Percentiles rank a stretch among this genome's conserved stretches.
Conservation (phyloP, 2,113 vertebrate genomes). For the Saccopteryx bilineata region DNA sequence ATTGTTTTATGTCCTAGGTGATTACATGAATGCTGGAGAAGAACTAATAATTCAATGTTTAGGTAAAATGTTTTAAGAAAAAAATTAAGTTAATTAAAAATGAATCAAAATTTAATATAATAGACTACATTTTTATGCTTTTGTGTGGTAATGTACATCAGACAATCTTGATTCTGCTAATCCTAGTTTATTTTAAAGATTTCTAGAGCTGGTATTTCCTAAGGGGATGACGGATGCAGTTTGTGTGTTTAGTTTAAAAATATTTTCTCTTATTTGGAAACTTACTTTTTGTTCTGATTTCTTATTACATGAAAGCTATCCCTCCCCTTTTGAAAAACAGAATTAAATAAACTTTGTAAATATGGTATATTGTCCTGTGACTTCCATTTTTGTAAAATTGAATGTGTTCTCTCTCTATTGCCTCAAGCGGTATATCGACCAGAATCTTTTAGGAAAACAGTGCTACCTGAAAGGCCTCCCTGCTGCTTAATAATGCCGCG, state of each 20-base stretch:
- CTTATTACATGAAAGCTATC: conserved; percentile 69
- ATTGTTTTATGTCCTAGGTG: conserved; percentile 53
- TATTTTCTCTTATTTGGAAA: conserved; percentile 69
- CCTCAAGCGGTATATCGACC: conserved; percentile 62
- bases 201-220: conserved; percentile 64
- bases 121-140: conserved; percentile 43
- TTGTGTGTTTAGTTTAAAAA: conserved; percentile 67
- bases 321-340: conserved; percentile 70
- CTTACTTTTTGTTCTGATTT: conserved; percentile 64
- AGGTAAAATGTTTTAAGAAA: conserved; percentile 59
- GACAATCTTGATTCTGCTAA: conserved; percentile 26
- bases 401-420: conserved; percentile 67
- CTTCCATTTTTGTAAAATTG: conserved; percentile 72
- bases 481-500: conserved; percentile 39
- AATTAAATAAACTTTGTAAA: conserved; percentile 62
- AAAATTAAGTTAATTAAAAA: conserved; percentile 55
- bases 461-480: conserved; percentile 60
- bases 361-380: conserved; percentile 61
- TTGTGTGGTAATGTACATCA: conserved; percentile 62
- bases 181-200: conserved; percentile 65
- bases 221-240: conserved; percentile 55
- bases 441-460: conserved; percentile 69
- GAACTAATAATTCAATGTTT: conserved; percentile 47
- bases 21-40: conserved; percentile 52
- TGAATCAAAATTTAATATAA: conserved; percentile 40